Percentiles rank a stretch among this genome's conserved stretches.
Evolutionary conservation across 2,113 vertebrate genomes (phyloP).

Genomic region (Salvelinus sp.): DNA sequence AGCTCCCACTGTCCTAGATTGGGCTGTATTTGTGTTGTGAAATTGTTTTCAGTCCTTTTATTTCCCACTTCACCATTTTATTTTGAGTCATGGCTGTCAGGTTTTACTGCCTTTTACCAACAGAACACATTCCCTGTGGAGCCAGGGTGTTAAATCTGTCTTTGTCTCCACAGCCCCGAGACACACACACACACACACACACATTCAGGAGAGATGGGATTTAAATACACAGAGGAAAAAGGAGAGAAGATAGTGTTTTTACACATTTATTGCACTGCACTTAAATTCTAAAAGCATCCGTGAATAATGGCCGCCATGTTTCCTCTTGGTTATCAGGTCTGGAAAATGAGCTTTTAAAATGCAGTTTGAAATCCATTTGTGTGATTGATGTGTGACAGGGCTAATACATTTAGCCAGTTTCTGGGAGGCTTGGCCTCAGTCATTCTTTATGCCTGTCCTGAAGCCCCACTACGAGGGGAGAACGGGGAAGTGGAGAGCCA

Average conservation of each 20-base stretch:
- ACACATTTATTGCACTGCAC: constrained; percentile 69
- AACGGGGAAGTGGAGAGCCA: constrained; percentile 59
- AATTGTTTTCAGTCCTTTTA: constrained; percentile 52
- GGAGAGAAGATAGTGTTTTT: constrained; percentile 39
- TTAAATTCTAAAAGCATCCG: constrained; percentile 68
- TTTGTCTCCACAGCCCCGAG: constrained; percentile 27
- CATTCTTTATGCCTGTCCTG: constrained; percentile 78
- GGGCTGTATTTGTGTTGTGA: constrained; percentile 41
- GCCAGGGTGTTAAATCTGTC: constrained; percentile 47
- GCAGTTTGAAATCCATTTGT: constrained; percentile 81
- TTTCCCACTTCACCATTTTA: constrained; percentile 48
- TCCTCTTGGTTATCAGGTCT: constrained; percentile 77
- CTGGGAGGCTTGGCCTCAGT: constrained; percentile 63
- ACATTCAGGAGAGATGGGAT: constrained; percentile 43
- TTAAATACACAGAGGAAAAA: constrained; percentile 58
- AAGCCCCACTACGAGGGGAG: constrained; percentile 65
- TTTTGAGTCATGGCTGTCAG: constrained; percentile 58
- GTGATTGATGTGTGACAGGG: constrained; percentile 78
- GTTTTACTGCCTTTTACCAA: constrained; percentile 49
- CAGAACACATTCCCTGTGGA: constrained; percentile 49
- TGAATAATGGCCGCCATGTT: constrained; percentile 74
- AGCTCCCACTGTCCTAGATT: constrained; percentile 29
- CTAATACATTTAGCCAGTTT: constrained; percentile 79
- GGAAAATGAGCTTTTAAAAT: constrained; percentile 86
- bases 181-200: constrained; percentile 33